Conservation (phyloP, 2,113 vertebrate genomes). For the Forbesichthys agassizii region DNA sequence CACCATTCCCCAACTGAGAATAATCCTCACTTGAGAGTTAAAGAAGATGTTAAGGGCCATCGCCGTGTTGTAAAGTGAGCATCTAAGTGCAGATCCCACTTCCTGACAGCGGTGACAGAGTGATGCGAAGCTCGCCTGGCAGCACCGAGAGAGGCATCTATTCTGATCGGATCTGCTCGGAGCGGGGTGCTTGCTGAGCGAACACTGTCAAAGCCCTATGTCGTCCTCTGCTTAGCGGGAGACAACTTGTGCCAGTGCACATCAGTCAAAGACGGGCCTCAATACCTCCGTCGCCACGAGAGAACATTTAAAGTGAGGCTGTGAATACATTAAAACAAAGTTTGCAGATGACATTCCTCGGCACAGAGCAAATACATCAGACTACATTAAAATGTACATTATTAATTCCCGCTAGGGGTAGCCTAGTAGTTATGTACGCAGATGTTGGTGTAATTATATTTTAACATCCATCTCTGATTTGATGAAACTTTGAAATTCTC, state of each 20-base stretch:
- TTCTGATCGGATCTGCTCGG: conserved; percentile 61
- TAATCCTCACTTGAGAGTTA: conserved; percentile 30
- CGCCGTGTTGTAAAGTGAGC: conserved; percentile 56
- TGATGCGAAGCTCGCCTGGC: conserved; percentile 49
- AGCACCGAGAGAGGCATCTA: conserved; percentile 57
- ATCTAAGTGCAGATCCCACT: conserved; percentile 48
- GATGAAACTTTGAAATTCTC: background rate
- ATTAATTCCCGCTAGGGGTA: background rate
- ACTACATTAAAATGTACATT: conserved; percentile 35
- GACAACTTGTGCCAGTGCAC: conserved; percentile 55
- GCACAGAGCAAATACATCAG: conserved; percentile 31
- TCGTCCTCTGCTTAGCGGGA: conserved; percentile 47
- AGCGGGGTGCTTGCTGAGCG: conserved; percentile 61
- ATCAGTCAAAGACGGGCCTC: conserved; percentile 48
- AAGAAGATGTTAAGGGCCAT: conserved; percentile 52
- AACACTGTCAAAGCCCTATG: conserved; percentile 65
- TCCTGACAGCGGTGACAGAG: conserved; percentile 63
- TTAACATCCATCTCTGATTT: background rate
- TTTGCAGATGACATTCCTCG: conserved; percentile 46
- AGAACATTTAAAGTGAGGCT: conserved; percentile 37
- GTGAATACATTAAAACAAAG: conserved; percentile 39
- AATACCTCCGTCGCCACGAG: conserved; percentile 35
- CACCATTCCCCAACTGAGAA: background rate
- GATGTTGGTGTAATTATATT: conserved; percentile 4
- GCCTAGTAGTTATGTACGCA: conserved; percentile 8